Conservation (phyloP, 1,140 invertebrate genomes). For the Latrodectus geometricus region DNA sequence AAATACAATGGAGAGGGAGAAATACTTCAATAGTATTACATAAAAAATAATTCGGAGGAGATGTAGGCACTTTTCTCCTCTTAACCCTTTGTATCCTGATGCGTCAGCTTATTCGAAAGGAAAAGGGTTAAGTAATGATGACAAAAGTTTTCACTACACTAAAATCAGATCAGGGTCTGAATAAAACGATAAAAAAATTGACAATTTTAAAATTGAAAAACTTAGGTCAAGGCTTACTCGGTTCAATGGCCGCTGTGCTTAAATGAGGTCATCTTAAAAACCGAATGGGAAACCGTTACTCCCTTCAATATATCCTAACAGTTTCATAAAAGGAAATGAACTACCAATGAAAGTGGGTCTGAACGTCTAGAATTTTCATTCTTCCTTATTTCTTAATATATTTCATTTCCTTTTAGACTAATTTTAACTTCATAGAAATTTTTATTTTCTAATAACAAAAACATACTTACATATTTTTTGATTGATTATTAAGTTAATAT, state of each 20-base stretch:
- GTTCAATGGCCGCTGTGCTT: slow-evolving; percentile 17
- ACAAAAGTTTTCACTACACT: background rate
- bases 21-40: background rate
- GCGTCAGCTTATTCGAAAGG: slow-evolving; percentile 19
- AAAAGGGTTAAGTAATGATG: slow-evolving; percentile 8
- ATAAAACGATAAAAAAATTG: background rate
- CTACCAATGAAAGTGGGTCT: slow-evolving; percentile 37
- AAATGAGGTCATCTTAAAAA: slow-evolving; percentile 35
- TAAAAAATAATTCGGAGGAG: slow-evolving; percentile 21
- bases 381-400: background rate
- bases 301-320: slow-evolving; percentile 1
- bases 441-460: no score
- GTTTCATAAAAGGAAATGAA: background rate
- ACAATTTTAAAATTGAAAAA: background rate
- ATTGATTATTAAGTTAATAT: no score
- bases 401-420: no score
- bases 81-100: slow-evolving; percentile 4
- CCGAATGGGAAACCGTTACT: slow-evolving; percentile 44
- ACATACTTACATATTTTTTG: no score
- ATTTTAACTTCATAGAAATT: no score
- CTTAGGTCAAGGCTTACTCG: slow-evolving; percentile 22
- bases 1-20: background rate
- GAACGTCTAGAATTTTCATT: background rate
- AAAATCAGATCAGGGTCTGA: background rate
- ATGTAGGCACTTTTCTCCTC: background rate